A percentile compares a stretch with the other conserved stretches of the same genome.
Conservation (phyloP, 2,113 vertebrate species). For the Microcebus jonahi region DNA sequence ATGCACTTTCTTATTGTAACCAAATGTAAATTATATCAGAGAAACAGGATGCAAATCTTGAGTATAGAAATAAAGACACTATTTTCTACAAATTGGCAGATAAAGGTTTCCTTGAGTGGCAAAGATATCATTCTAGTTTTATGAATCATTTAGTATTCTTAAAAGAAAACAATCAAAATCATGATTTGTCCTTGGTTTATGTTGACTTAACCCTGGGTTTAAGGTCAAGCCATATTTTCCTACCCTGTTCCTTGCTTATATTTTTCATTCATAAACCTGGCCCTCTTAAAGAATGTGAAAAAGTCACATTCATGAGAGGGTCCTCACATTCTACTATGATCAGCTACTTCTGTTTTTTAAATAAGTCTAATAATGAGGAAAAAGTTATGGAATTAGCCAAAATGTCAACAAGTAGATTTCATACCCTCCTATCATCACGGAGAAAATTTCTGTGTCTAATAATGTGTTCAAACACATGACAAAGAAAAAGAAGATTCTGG, state of each 20-base stretch:
- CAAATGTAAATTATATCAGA: constrained; percentile 5
- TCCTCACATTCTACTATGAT: neutral
- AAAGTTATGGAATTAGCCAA: neutral
- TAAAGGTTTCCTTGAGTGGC: neutral
- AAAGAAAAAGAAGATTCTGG: neutral
- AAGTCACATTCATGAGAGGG: neutral
- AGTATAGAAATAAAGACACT: neutral
- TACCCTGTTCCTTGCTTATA: neutral
- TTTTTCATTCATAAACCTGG: neutral
- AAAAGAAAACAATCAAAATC: neutral
- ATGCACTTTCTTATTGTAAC: neutral
- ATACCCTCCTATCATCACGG: neutral
- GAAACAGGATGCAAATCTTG: neutral
- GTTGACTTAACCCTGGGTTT: neutral
- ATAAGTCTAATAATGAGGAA: neutral
- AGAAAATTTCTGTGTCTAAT: neutral
- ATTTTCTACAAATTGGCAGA: neutral
- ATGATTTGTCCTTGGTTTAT: neutral
- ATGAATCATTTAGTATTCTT: constrained; percentile 13
- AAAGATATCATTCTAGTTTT: neutral
- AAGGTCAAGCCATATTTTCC: neutral
- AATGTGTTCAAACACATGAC: neutral
- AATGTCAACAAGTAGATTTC: neutral
- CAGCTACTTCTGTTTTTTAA: neutral
- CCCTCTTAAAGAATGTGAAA: constrained; percentile 16